These are phyloP conservation scores for Mya arenaria DNA, from an alignment of 1,140 invertebrate species.

Conservation along the genomic window DNA sequence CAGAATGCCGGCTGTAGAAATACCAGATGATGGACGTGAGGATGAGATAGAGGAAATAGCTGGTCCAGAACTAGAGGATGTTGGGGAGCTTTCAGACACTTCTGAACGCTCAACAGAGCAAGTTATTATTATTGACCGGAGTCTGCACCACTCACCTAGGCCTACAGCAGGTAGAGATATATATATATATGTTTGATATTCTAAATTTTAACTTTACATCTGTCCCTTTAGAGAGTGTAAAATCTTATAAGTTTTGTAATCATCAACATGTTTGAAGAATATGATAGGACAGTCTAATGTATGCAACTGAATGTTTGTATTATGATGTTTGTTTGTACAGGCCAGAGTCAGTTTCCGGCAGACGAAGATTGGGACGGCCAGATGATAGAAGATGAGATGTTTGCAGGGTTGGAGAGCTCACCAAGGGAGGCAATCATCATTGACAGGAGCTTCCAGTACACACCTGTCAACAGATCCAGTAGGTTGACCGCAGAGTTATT, in stretches of 20 bases:
- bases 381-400: constrained; percentile 40
- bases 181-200: too few relatives aligned
- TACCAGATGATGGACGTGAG: background rate
- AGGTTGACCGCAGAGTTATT: background rate
- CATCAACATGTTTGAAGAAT: too few relatives aligned
- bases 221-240: too few relatives aligned
- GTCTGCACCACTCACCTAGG: constrained; percentile 15
- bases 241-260: too few relatives aligned
- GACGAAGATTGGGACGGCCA: background rate
- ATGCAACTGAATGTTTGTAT: background rate
- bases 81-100: constrained; percentile 10
- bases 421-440: constrained; percentile 39
- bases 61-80: constrained; percentile 45
- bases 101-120: constrained; percentile 15
- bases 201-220: too few relatives aligned
- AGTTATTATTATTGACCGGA: constrained; percentile 44
- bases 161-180: too few relatives aligned
- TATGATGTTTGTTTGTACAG: background rate
- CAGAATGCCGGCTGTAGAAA: background rate
- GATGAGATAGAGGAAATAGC: constrained; percentile 9
- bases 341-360: too few relatives aligned
- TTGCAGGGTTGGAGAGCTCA: constrained; percentile 33
- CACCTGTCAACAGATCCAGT: background rate
- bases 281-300: too few relatives aligned
- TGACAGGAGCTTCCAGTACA: constrained; percentile 17